Evolutionary conservation across 2,888 invertebrate species (phyloP).

Genomic region (Tenthredo distinguenda): DNA sequence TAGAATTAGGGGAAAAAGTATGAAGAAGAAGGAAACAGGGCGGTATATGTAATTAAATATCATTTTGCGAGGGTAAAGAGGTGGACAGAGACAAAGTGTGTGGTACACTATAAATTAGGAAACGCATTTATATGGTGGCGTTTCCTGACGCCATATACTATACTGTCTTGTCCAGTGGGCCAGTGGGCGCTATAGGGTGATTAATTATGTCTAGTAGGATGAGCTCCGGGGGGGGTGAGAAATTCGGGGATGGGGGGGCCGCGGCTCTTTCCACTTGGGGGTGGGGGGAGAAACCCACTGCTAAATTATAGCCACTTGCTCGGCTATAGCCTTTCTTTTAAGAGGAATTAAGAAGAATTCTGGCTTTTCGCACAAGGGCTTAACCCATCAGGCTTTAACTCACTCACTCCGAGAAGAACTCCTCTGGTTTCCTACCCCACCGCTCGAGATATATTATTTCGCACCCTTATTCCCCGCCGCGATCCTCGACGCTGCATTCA

Average conservation of each 20-base stretch:
- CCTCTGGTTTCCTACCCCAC: background rate
- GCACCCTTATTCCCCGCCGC: background rate
- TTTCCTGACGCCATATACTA: constrained; percentile 38
- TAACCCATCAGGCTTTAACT: constrained; percentile 39
- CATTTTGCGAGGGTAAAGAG: background rate
- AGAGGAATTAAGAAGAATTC: constrained; percentile 51
- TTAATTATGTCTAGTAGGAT: constrained; percentile 36
- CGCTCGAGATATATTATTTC: background rate
- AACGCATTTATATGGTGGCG: constrained; percentile 39
- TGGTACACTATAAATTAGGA: constrained; percentile 29
- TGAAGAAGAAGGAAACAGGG: background rate
- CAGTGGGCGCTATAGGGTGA: constrained; percentile 48
- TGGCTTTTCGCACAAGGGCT: constrained; percentile 42
- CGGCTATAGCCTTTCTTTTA: constrained; percentile 43
- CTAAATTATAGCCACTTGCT: constrained; percentile 48
- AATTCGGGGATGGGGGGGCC: background rate
- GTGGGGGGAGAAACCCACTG: background rate
- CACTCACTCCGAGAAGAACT: background rate
- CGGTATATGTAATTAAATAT: background rate
- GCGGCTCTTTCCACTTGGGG: background rate
- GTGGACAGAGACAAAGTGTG: constrained; percentile 10
- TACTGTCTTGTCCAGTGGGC: constrained; percentile 47
- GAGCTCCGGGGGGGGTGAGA: background rate
- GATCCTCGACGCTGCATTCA: background rate
- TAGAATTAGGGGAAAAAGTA: background rate